Percentiles rank a stretch among this genome's conserved stretches.
Evolutionary conservation across 2,888 invertebrate species (phyloP).

Genomic region (Julus scandinavius): DNA sequence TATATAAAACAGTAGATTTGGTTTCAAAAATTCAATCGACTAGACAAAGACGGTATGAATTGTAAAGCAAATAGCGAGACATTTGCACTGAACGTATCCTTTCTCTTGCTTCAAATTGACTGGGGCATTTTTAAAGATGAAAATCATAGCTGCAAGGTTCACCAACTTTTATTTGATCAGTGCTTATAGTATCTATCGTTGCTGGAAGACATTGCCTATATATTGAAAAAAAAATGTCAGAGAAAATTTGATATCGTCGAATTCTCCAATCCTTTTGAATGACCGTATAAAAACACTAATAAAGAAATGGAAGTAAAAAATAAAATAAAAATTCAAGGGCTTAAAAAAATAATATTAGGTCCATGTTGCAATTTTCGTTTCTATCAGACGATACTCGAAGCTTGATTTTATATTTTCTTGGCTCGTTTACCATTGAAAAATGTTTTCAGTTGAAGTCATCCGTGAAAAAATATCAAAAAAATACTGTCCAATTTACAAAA

Average conservation of each 20-base stretch:
- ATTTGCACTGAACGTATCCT: conserved; percentile 28
- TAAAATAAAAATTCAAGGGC: conserved; percentile 41
- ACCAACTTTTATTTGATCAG: conserved; percentile 43
- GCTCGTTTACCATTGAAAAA: conserved; percentile 15
- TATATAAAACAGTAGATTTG: conserved; percentile 44
- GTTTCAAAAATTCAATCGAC: conserved; percentile 46
- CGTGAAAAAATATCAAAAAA: neutral
- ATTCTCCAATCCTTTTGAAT: conserved; percentile 40
- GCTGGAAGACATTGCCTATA: neutral
- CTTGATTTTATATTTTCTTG: conserved; percentile 27
- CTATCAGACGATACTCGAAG: neutral
- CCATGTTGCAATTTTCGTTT: conserved; percentile 9
- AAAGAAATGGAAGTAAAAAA: conserved; percentile 41
- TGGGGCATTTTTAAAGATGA: conserved; percentile 45
- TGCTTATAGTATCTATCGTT: conserved; percentile 37
- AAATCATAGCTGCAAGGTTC: conserved; percentile 46
- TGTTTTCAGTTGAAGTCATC: neutral
- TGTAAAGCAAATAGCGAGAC: conserved; percentile 46
- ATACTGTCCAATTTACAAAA: conserved; percentile 33
- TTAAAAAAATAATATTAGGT: conserved; percentile 17
- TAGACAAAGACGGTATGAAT: conserved; percentile 45
- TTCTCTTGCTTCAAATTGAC: conserved; percentile 37
- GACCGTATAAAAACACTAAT: conserved; percentile 46
- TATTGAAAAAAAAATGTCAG: conserved; percentile 30
- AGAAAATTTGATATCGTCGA: conserved; percentile 31